These are phyloP conservation scores for Salvelinus namaycush DNA, from an alignment of 2,113 vertebrate species.

Conservation along the genomic window DNA sequence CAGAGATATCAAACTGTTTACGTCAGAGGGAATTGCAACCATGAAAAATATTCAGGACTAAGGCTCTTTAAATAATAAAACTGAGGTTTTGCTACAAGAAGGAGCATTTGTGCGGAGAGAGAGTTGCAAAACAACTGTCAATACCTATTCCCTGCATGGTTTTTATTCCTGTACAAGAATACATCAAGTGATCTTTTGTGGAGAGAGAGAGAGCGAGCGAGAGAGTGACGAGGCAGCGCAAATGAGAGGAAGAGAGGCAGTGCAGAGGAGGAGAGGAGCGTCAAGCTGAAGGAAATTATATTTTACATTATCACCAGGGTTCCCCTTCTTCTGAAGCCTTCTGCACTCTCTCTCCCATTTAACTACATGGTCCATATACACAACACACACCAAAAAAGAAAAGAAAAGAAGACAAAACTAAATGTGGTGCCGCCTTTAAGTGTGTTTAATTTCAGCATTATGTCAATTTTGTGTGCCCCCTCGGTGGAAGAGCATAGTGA, in stretches of 20 bases:
- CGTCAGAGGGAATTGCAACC: constrained; percentile 45
- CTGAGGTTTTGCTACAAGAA: constrained; percentile 17
- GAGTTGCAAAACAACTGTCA: constrained; percentile 28
- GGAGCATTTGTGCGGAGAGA: too few relatives aligned
- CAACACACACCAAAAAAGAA: constrained; percentile 28
- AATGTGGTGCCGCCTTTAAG: constrained; percentile 64
- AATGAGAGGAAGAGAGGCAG: constrained; percentile 51
- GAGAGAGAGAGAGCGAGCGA: constrained; percentile 1
- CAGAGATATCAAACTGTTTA: constrained; percentile 30
- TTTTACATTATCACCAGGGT: constrained; percentile 67
- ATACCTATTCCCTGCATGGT: constrained; percentile 49
- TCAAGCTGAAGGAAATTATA: constrained; percentile 56
- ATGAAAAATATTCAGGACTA: constrained; percentile 22
- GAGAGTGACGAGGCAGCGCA: constrained; percentile 38
- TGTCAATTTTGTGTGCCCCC: constrained; percentile 43
- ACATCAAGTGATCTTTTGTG: neutral
- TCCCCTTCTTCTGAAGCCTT: constrained; percentile 57
- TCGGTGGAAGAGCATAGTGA: constrained; percentile 51
- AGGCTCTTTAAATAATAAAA: constrained; percentile 38
- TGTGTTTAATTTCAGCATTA: constrained; percentile 56
- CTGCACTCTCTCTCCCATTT: constrained; percentile 33
- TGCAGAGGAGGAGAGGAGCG: constrained; percentile 30
- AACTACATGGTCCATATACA: constrained; percentile 34
- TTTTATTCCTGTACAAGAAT: constrained; percentile 20
- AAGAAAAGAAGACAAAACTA: constrained; percentile 51